These are phyloP conservation scores for Prolemur simus DNA, from an alignment of 2,113 vertebrate species.

Conservation along the genomic window DNA sequence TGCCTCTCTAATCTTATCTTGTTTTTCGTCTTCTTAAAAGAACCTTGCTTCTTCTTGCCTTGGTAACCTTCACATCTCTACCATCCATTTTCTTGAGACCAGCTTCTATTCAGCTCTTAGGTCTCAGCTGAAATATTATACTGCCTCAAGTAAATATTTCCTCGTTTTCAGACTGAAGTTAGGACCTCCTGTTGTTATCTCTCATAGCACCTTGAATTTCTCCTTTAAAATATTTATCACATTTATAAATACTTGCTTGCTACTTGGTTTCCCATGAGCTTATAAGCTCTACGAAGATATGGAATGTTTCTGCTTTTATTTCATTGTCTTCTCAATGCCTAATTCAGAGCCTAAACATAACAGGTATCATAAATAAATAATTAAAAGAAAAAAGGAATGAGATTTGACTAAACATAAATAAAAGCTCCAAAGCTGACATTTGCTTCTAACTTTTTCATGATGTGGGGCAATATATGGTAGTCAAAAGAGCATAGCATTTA, in stretches of 20 bases:
- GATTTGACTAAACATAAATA: slow-evolving; percentile 13
- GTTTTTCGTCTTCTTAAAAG: background rate
- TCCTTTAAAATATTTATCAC: slow-evolving; percentile 25
- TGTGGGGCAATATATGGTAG: background rate
- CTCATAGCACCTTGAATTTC: slow-evolving; percentile 5
- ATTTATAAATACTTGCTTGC: slow-evolving; percentile 13
- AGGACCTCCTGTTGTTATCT: background rate
- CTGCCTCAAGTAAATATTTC: background rate
- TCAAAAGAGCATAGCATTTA: background rate
- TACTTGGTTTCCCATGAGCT: background rate
- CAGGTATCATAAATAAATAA: background rate
- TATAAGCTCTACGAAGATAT: background rate
- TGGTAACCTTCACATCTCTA: background rate
- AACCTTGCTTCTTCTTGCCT: background rate
- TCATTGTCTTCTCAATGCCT: background rate
- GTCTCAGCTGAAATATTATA: background rate
- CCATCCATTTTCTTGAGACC: background rate
- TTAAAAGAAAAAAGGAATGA: background rate
- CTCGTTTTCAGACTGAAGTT: slow-evolving; percentile 4
- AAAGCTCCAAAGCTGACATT: background rate
- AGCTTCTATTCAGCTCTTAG: background rate
- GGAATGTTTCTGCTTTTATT: background rate
- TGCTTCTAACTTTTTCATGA: slow-evolving; percentile 5
- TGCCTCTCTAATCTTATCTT: background rate
- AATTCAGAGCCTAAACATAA: background rate